Evolutionary conservation across 1,140 invertebrate species (phyloP).

Genomic region (Aphidius ervi): DNA sequence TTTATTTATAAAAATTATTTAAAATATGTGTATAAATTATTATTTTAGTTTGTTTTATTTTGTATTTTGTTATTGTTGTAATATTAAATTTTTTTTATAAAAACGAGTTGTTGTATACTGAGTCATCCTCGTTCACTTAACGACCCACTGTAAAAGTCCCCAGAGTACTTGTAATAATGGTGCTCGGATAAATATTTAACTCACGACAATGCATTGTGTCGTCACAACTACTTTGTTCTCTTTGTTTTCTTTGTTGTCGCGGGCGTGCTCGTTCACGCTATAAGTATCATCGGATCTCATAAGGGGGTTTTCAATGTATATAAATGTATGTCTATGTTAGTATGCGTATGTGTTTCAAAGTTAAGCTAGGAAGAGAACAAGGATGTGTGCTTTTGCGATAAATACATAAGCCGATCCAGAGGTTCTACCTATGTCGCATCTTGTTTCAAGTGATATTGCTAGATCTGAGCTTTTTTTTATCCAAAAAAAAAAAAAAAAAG

Average conservation of each 20-base stretch:
- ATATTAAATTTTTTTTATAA: too few species aligned
- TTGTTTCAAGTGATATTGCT: too few species aligned
- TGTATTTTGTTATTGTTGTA: too few species aligned
- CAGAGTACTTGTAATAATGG: conserved; percentile 16
- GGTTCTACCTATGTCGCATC: too few species aligned
- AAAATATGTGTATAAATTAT: too few species aligned
- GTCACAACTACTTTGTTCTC: conserved; percentile 7
- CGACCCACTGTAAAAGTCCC: conserved; percentile 11
- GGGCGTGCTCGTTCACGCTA: conserved; percentile 15
- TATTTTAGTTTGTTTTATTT: too few species aligned
- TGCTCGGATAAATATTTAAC: conserved; percentile 18
- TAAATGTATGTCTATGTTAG: background rate
- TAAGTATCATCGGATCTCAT: conserved; percentile 13
- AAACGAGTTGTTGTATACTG: too few species aligned
- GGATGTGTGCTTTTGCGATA: conserved; percentile 4
- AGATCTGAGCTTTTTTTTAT: too few species aligned
- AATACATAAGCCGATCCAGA: conserved; percentile 8
- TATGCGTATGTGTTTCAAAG: background rate
- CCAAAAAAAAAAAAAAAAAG: too few species aligned
- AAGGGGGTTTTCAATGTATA: background rate
- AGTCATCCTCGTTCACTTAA: background rate
- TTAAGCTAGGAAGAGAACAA: background rate
- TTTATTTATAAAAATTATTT: too few species aligned
- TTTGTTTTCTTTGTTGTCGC: conserved; percentile 21
- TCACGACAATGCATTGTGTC: conserved; percentile 17